Conservation (phyloP, 2,797 vertebrate genomes). For the Parauchenoglanis punctatus region DNA sequence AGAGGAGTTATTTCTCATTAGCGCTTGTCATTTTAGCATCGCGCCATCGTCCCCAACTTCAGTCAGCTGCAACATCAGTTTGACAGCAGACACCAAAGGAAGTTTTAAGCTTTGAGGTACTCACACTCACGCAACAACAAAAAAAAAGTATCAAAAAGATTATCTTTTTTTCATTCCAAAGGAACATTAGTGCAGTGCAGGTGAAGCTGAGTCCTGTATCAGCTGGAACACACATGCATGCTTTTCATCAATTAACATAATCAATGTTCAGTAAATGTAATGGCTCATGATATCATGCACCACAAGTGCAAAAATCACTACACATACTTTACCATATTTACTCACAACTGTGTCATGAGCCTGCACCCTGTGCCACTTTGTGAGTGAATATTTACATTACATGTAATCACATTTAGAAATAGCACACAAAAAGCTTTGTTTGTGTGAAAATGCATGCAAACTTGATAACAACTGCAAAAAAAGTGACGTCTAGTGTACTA, state of each 20-base stretch:
- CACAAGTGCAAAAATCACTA: neutral
- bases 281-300: neutral
- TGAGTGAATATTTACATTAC: neutral
- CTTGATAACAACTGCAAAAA: neutral
- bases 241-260: conserved; percentile 9
- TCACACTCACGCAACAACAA: conserved; percentile 13
- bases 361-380: neutral
- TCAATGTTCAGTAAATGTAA: neutral
- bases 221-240: neutral
- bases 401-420: neutral
- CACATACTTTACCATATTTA: neutral
- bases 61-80: conserved; percentile 37
- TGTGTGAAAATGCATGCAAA: neutral
- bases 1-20: conserved; percentile 59
- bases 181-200: conserved; percentile 16
- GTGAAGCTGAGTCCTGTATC: neutral
- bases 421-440: neutral
- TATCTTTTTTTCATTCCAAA: neutral
- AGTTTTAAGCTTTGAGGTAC: conserved; percentile 46
- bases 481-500: neutral
- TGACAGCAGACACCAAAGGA: conserved; percentile 45
- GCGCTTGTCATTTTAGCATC: conserved; percentile 50
- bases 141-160: conserved; percentile 9
- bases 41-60: conserved; percentile 45
- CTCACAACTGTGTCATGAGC: neutral